Base-by-base conservation (phyloP, 2,797 vertebrate genomes). In the Hirundo rustica region DNA sequence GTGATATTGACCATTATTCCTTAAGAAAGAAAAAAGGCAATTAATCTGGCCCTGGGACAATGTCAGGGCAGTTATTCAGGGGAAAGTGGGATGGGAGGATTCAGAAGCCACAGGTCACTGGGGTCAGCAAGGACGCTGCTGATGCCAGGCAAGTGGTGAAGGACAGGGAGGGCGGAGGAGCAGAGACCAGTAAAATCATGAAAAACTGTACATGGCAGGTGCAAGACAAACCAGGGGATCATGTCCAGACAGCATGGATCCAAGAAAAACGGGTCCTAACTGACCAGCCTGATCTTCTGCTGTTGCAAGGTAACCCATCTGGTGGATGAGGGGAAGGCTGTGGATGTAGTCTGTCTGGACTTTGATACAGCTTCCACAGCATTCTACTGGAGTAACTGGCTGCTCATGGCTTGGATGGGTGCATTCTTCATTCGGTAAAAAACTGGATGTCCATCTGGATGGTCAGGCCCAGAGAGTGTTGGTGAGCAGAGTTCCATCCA, bases 381-480 rank as follows among this genome's bases (percentile, higher is more conserved):
- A 32, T 61, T 67, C 32, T 38, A 13, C 21, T 61, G 77, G 47
- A 42, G 14, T 67, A 60, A 42, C 40, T 48, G 54, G 21, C 29
- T 72, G 51, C 34, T 66, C 11, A 15, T 0, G 9, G 38, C 26
- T 74, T 40, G 47, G 25, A 36, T 10, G 13, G 68, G 40, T 53
- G 21, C 19, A 30, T 10, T 32, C 12, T 60, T 47, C 5, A 1
- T 17, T 42, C 16, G 17, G 26, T 47, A 26, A 53, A 20, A 60
- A 73, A 6, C 14, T 60, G 40, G 16, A 15, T 54, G 48, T 44
- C 32, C 38, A 25, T 2, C n/a, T 51, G 29, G 57, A 3, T 30
- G 57, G 23, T 1, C 1, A 1, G 50, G 21, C 21, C 30, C 50
- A 55, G 57, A 34, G 10, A 30, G 2, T 11, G 40, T 6, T n/a